phyloP scores from a whole-genome alignment of 2,113 vertebrate genomes.

The Pagrus major region DNA sequence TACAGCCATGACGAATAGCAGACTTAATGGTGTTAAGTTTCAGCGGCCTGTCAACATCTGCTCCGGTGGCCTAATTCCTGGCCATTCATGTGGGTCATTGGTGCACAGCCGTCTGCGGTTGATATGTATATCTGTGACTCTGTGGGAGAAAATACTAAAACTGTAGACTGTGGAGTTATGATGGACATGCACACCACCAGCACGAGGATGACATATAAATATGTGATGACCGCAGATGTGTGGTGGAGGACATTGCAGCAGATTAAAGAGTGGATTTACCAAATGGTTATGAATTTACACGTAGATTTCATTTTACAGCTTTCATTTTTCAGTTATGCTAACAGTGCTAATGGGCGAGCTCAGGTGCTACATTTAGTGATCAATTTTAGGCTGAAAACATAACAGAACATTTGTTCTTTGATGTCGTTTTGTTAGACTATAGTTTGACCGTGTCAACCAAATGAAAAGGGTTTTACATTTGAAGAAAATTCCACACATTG shows the following conservation, averaged over 20 bases:
- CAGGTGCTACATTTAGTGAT: no score
- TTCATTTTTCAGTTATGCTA: no score
- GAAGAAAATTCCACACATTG: background rate
- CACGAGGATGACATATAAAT: background rate
- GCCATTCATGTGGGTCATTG: conserved; percentile 65
- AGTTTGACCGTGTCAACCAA: no score
- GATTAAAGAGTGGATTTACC: background rate
- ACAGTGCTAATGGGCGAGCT: no score
- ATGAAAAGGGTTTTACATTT: background rate
- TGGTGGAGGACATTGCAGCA: background rate
- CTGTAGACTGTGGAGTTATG: background rate
- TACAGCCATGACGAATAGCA: conserved; percentile 18
- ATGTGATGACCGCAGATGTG: background rate
- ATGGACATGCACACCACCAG: background rate
- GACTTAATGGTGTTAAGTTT: conserved; percentile 55
- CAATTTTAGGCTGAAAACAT: no score
- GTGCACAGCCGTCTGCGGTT: background rate
- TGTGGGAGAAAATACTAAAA: background rate
- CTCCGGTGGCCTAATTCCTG: conserved; percentile 71
- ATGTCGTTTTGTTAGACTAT: no score
- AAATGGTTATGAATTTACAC: no score
- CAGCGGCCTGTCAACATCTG: conserved; percentile 70
- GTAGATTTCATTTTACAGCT: no score
- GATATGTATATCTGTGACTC: conserved; percentile 20
- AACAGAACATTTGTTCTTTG: no score